Evolutionary conservation across 2,888 invertebrate genomes (phyloP).

Genomic region (Hyalella azteca): DNA sequence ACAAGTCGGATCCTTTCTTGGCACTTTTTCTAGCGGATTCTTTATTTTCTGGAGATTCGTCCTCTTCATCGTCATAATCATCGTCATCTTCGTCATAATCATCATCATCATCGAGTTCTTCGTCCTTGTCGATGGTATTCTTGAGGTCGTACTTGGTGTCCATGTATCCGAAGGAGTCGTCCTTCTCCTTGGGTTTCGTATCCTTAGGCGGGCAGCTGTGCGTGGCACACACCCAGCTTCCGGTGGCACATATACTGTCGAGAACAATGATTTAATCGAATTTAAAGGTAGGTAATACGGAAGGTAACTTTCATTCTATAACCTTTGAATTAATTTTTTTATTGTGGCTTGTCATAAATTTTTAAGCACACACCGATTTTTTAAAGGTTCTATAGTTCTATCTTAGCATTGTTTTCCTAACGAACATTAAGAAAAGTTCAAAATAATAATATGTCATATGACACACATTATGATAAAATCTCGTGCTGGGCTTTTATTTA

Average conservation of each 20-base stretch:
- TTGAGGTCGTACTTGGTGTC: slow-evolving; percentile 28
- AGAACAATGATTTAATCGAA: slow-evolving; percentile 1
- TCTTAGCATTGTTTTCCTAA: too few relatives aligned
- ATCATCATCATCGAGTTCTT: slow-evolving; percentile 45
- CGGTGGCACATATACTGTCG: slow-evolving; percentile 61
- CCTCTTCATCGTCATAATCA: slow-evolving; percentile 45
- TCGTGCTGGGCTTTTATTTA: too few relatives aligned
- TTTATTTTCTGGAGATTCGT: slow-evolving; percentile 49
- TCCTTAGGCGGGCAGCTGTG: slow-evolving; percentile 13
- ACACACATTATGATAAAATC: too few relatives aligned
- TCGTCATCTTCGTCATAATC: slow-evolving; percentile 51
- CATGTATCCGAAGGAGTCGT: slow-evolving; percentile 23
- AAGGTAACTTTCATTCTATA: too few relatives aligned
- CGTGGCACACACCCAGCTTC: slow-evolving; percentile 61
- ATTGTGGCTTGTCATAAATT: too few relatives aligned
- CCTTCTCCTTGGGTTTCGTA: neutral
- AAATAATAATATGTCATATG: too few relatives aligned
- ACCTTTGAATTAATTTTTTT: too few relatives aligned
- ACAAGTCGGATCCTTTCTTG: neutral
- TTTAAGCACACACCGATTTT: too few relatives aligned
- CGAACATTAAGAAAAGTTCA: too few relatives aligned
- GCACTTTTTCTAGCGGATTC: neutral
- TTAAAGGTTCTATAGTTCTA: too few relatives aligned
- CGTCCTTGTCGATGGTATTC: slow-evolving; percentile 30
- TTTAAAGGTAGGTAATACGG: too few relatives aligned